Evolutionary conservation across 37 sponge, comb jelly and placozoan species (phyloP).

Genomic region (Eunapius fragilis): DNA sequence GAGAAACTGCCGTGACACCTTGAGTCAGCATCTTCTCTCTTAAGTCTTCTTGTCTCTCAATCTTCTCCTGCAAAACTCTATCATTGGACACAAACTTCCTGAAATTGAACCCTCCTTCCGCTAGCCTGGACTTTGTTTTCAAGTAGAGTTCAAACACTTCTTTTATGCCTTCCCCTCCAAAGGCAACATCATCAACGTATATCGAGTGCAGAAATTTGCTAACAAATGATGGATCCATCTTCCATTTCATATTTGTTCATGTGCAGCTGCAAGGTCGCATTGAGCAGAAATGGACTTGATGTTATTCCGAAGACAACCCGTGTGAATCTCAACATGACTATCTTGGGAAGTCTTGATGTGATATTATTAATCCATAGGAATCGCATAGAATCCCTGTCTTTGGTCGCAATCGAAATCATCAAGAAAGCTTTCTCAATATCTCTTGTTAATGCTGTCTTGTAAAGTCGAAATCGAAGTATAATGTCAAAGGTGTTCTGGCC

Average conservation of each 20-base stretch:
- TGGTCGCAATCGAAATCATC: conserved; percentile 1
- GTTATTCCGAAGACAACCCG: conserved; percentile 31
- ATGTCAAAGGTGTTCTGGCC: too few species aligned
- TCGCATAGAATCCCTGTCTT: conserved; percentile 26
- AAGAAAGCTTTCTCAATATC: neutral
- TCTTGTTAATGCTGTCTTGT: too few species aligned
- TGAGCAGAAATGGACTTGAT: conserved; percentile 27
- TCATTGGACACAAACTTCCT: conserved; percentile 32
- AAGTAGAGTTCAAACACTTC: conserved; percentile 27
- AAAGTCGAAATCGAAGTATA: too few species aligned
- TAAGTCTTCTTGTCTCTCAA: neutral
- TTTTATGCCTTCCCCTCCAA: conserved; percentile 3
- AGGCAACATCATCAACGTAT: conserved; percentile 34
- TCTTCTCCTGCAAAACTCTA: conserved; percentile 9
- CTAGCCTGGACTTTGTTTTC: conserved; percentile 6
- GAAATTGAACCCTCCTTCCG: conserved; percentile 26
- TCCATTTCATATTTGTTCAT: neutral
- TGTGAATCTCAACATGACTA: conserved; percentile 3
- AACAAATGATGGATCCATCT: conserved; percentile 6
- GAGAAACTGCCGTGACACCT: neutral
- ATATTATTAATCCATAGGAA: conserved; percentile 36
- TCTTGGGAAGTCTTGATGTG: neutral
- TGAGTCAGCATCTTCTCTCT: neutral
- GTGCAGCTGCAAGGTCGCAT: conserved; percentile 34
- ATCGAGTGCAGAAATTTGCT: conserved; percentile 8